Evolutionary conservation across 35 echinoderm and acorn worm genomes (phyloP).

Genomic region (Eucidaris tribuloides): DNA sequence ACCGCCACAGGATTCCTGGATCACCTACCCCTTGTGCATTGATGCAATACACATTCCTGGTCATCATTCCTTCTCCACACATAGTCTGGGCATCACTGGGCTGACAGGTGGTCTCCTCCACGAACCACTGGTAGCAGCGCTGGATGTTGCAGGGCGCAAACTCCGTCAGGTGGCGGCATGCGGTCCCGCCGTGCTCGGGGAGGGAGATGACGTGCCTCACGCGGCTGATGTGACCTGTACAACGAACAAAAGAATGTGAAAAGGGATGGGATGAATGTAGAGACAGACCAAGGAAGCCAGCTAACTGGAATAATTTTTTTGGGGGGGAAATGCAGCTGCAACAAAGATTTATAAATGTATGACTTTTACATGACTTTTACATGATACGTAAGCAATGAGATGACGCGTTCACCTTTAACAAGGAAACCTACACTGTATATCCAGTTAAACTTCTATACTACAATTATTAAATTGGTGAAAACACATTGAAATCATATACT

Average conservation of each 20-base stretch:
- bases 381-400: no score
- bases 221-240: conserved; percentile 62
- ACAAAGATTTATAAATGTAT: no score
- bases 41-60: conserved; percentile 56
- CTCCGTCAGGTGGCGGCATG: conserved; percentile 74
- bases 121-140: conserved; percentile 71
- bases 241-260: not conserved
- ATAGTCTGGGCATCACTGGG: conserved; percentile 17
- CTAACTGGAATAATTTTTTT: no score
- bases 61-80: conserved; percentile 75
- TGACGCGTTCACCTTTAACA: no score
- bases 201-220: conserved; percentile 32
- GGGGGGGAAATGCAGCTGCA: no score
- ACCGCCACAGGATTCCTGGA: conserved; percentile 32
- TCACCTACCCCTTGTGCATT: conserved; percentile 73
- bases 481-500: no score
- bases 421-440: no score
- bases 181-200: conserved; percentile 45
- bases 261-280: not conserved
- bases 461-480: no score
- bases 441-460: no score
- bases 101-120: conserved; percentile 27
- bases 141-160: conserved; percentile 52
- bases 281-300: no score
- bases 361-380: no score